A percentile compares a stretch with the other conserved stretches of the same genome.
phyloP scores from a whole-genome alignment of 2,888 invertebrate species.

The Acanthosoma haemorrhoidale region DNA sequence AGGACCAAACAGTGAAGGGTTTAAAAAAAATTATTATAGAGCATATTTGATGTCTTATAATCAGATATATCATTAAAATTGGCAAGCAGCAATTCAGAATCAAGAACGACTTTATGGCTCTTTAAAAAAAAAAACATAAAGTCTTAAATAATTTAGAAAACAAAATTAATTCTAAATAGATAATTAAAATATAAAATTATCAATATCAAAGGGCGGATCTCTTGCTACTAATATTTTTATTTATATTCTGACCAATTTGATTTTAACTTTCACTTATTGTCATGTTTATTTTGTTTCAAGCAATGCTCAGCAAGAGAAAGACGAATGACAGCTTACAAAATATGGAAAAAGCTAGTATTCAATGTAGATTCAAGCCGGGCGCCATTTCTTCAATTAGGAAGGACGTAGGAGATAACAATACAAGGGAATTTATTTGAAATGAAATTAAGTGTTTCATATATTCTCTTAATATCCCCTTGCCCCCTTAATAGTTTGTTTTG shows the following conservation, averaged over 20 bases:
- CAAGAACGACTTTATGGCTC: too few relatives aligned
- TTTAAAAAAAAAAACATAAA: too few relatives aligned
- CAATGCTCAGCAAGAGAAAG: slow-evolving; percentile 15
- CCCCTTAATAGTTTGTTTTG: neutral
- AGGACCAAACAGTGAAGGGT: too few relatives aligned
- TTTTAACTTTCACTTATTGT: slow-evolving; percentile 1
- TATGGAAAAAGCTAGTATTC: slow-evolving; percentile 15
- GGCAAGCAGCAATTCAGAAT: too few relatives aligned
- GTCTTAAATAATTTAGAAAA: too few relatives aligned
- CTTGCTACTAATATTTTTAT: neutral
- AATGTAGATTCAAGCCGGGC: slow-evolving; percentile 7
- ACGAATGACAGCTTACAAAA: neutral
- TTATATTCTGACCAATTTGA: neutral
- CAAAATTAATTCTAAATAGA: too few relatives aligned
- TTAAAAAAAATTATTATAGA: too few relatives aligned
- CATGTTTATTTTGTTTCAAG: slow-evolving; percentile 24
- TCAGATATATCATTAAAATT: too few relatives aligned
- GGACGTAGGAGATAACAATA: neutral
- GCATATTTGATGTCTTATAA: too few relatives aligned
- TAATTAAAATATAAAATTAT: too few relatives aligned
- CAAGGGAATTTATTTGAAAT: slow-evolving; percentile 21
- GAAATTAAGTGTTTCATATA: neutral
- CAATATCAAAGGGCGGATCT: too few relatives aligned
- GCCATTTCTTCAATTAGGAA: slow-evolving; percentile 15
- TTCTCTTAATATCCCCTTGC: neutral